Conservation (phyloP, 2,797 vertebrate genomes). For the Toxotes lorentzi region DNA sequence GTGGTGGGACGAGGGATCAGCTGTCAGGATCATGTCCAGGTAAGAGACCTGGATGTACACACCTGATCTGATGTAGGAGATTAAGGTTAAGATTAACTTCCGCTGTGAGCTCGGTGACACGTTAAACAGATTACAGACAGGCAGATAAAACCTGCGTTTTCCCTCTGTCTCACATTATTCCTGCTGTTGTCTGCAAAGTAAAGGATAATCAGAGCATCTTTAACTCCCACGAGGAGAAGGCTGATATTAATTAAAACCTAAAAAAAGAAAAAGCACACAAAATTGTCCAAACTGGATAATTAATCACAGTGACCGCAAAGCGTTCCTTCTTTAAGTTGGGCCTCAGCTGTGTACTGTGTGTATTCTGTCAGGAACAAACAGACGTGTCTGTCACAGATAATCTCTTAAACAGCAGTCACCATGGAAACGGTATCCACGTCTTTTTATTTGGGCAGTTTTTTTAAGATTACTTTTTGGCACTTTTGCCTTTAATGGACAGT, state of each 20-base stretch:
- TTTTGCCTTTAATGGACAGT: background rate
- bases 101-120: background rate
- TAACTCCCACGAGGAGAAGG: background rate
- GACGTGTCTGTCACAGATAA: background rate
- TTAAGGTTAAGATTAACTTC: slow-evolving; percentile 15
- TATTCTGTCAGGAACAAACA: background rate
- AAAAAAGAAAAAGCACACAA: background rate
- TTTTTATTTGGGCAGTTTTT: background rate
- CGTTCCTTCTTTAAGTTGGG: background rate
- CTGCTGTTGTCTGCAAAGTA: slow-evolving; percentile 11
- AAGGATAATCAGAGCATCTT: background rate
- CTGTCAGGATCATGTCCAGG: slow-evolving; percentile 18
- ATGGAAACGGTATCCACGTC: background rate
- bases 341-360: background rate
- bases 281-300: background rate
- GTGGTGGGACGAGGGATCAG: slow-evolving; percentile 7
- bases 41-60: slow-evolving; percentile 16
- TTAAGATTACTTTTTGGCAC: background rate
- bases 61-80: slow-evolving; percentile 23
- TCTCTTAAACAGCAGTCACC: background rate
- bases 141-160: slow-evolving; percentile 20
- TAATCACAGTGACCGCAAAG: background rate
- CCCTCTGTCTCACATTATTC: slow-evolving; percentile 1
- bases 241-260: background rate
- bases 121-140: slow-evolving; percentile 15